Base-by-base conservation (phyloP, 2,888 invertebrate genomes). In the Megaustenia siamemsis region DNA sequence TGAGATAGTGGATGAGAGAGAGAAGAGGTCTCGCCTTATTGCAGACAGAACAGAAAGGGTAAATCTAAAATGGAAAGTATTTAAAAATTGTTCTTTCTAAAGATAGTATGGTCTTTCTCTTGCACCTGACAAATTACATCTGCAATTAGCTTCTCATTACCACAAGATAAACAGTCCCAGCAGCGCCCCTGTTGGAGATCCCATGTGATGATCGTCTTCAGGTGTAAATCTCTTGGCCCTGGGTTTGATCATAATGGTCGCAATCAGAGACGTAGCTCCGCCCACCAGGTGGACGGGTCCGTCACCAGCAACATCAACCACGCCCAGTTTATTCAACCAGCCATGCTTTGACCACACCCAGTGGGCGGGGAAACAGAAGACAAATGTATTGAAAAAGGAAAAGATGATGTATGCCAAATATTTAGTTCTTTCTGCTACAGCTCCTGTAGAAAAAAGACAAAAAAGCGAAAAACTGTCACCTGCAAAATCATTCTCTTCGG, bases 321-420 rank as follows among this genome's bases (percentile, higher is more conserved):
- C 97, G 0, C 98, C 98, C 90, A 98, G 91, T 84, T 95, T 95
- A 90, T 97, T 97, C 56, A 98, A 96, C 98, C 98, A 92, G 3
- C 94, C 94, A 49, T 91, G 89, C 24, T 87, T 79, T n/a, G 91
- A 91, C 93, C 93, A 94, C 38, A 93, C 90, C 94, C 94, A 94
- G 86, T 94, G 94, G 18, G 94, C 93, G 0, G 94, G 93, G 45
- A 93, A 91, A 43, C 93, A 92, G 86, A 89, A 92, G 40, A 91
- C 87, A 24, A 92, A 82, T 1, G 92, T 92, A 87, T 91, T 92
- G 83, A 91, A 84, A 78, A 90, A 89, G n/a, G 91, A 92, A 83
- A 92, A 93, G 18, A 91, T 69, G 38, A 91, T 89, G 86, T 93
- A 93, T 3, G 92, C 88, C 3, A 88, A 82, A n/a, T 92, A 88